Base-by-base conservation (phyloP, 2,888 invertebrate genomes). In the Fragum fragum region DNA sequence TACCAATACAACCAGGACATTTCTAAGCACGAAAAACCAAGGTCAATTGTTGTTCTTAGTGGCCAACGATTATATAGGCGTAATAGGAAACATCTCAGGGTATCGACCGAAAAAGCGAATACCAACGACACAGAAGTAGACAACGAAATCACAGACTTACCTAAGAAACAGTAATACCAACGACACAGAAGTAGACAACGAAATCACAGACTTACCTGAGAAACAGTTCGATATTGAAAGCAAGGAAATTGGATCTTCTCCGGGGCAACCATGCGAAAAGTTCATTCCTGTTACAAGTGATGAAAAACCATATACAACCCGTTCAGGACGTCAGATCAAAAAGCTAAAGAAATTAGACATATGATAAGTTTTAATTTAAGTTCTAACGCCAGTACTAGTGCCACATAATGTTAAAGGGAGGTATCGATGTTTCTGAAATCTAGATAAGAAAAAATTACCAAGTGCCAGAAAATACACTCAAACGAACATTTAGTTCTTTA, bases 1-100 rank as follows among this genome's bases (percentile, higher is more conserved):
- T 47, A 32, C 28, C 47, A 68, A 57, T 29, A 29, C 47, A 47
- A 39, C 32, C 23, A 76, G 80, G 80, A 57, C 18, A 26, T 73
- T n/a, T 1, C 18, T 11, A 68, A 81, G 23, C 32, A 79, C 32
- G 61, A 61, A 32, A 73, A 73, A 61, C 79, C 79, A 14, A 36
- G 73, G 18, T 73, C 72, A n/a, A 59, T 71, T 32, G n/a, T 75
- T 21, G 72, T 76, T 5, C 68, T 26, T 11, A 57, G 39, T 57
- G 73, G 59, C 18, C 53, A 76, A 28, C 72, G 66, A 7, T n/a
- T 72, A 47, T 80, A 68, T 18, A 14, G 73, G 23, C 61, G 76
- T 2, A 80, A 76, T 39, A 55, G 76, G 16, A 57, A 55, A 68
- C 76, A 80, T 28, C 29, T 80, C 1, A 42, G 73, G n/a, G n/a